A percentile compares a stretch with the other conserved stretches of the same genome.
Conservation (phyloP, 2,113 vertebrate species). For the Oophaga pumilio region DNA sequence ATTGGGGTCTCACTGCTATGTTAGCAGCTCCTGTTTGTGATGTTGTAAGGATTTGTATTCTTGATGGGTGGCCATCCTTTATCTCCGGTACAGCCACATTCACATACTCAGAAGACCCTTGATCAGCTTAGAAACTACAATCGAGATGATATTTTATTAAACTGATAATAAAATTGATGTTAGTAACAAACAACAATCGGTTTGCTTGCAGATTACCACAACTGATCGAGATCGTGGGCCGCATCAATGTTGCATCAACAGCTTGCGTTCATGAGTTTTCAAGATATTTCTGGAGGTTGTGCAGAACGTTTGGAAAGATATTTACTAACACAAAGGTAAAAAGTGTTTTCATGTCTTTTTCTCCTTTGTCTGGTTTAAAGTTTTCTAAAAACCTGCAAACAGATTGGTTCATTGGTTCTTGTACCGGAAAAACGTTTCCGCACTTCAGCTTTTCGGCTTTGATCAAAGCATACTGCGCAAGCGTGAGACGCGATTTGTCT, state of each 20-base stretch:
- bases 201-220: constrained; percentile 84
- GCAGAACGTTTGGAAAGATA: constrained; percentile 97
- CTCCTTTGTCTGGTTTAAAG: background rate
- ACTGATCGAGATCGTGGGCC: constrained; percentile 94
- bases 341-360: background rate
- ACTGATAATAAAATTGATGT: background rate
- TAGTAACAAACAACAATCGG: constrained; percentile 7
- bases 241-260: constrained; percentile 92
- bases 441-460: too few species aligned
- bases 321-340: constrained; percentile 98
- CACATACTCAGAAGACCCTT: background rate
- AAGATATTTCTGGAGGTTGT: constrained; percentile 97
- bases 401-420: too few species aligned
- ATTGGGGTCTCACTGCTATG: background rate
- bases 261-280: constrained; percentile 98
- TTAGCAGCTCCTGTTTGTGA: background rate
- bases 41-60: background rate
- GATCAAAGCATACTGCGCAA: too few species aligned
- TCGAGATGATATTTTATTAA: background rate
- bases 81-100: background rate
- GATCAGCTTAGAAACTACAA: background rate
- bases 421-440: too few species aligned
- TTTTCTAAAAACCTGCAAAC: too few species aligned
- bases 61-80: background rate
- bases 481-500: too few species aligned